Base-by-base conservation (phyloP, 2,797 vertebrate species). In the Lepidocolaptes lacrymiger region DNA sequence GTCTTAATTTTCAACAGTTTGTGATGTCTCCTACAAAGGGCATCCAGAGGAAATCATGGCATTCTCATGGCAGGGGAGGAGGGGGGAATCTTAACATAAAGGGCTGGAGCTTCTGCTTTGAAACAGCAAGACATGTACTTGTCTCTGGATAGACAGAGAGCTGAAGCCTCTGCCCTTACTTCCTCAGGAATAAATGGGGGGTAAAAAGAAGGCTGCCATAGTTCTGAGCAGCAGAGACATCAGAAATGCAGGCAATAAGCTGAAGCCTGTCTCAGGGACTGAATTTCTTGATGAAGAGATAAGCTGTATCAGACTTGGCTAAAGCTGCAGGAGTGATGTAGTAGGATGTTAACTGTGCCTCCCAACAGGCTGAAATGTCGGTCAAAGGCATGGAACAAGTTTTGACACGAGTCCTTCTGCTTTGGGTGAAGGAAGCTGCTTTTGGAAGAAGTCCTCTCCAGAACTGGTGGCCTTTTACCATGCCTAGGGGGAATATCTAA, bases 11-110 rank as follows among this genome's bases (percentile, higher is more conserved):
- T 86, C 54, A 71, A 6, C n/a, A 78, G 36, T 13, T 32, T 49
- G 21, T 0, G 1, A 15, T 44, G 8, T 43, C 48, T 59, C 32
- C 36, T 30, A 77, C 64, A 75, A 88, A 66, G 34, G 2, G 54
- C 24, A 91, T 86, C 51, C 34, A 91, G 48, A 37, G 17, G 24
- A 72, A 83, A 89, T 36, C 14, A 14, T 2, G 9, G 24, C 34
- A 49, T 61, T 74, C 6, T n/a, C 14, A 36, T 28, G 61, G 36
- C 0, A 0, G 23, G 13, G 14, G 6, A 32, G 8, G 4, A 2
- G 2, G 1, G 32, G 27, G 49, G 4, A 66, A 27, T n/a, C 24
- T 23, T 62, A 55, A 32, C 34, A 23, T 11, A 37, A 80, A 81
- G 54, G 34, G 28, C 36, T 84, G 41, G 22, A 83, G 34, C n/a